Evolutionary conservation across 2,113 vertebrate genomes (phyloP).

Genomic region (Phaethon lepturus): DNA sequence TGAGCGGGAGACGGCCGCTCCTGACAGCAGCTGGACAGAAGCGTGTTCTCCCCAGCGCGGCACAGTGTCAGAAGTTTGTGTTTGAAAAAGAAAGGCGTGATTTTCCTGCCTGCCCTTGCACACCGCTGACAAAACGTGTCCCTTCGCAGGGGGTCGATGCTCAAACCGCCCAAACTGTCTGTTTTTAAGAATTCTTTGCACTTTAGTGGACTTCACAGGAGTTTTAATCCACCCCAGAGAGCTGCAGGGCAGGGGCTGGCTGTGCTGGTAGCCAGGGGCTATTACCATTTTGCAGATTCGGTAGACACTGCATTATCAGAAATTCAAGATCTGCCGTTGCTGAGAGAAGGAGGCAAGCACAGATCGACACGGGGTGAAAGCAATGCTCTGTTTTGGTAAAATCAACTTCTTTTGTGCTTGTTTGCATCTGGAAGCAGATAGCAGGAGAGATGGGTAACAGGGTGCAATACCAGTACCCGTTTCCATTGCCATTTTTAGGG

Average conservation of each 20-base stretch:
- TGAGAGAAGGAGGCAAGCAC: background rate
- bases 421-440: background rate
- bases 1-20: fast-evolving
- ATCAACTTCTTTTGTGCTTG: background rate
- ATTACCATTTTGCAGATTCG: fast-evolving
- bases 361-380: background rate
- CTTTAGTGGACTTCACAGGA: background rate
- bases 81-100: background rate
- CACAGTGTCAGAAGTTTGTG: background rate
- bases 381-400: background rate
- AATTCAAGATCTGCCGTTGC: background rate
- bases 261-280: background rate
- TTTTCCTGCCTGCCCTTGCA: background rate
- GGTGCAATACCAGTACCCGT: background rate
- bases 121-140: fast-evolving
- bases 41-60: background rate
- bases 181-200: background rate
- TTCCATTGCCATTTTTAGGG: background rate
- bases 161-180: background rate
- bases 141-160: background rate
- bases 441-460: background rate
- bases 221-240: fast-evolving
- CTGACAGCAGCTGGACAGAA: background rate
- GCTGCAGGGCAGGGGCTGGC: background rate
- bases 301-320: fast-evolving